Evolutionary conservation across 2,113 vertebrate genomes (phyloP).

Genomic region (human (Homo sapiens)): DNA sequence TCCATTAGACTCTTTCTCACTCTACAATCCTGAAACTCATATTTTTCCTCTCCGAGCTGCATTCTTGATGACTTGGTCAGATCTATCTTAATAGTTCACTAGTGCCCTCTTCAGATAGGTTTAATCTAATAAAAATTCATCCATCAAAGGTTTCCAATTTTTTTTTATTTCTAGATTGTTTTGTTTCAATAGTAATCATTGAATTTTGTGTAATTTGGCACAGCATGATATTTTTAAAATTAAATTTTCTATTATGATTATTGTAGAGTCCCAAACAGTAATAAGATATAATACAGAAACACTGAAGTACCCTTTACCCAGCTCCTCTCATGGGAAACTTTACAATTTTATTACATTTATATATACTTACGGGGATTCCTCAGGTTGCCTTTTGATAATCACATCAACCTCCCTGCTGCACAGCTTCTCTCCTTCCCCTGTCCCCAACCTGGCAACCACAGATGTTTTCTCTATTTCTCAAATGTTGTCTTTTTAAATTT

Average conservation of each 20-base stretch:
- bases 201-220: background rate
- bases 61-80: background rate
- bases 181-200: background rate
- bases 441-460: background rate
- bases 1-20: background rate
- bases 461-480: background rate
- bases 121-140: background rate
- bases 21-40: background rate
- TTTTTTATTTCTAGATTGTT: background rate
- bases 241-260: background rate
- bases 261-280: background rate
- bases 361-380: background rate
- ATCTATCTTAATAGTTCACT: background rate
- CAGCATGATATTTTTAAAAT: background rate
- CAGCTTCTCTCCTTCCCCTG: background rate
- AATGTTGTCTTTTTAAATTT: background rate
- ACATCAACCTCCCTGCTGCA: too few species aligned
- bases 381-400: background rate
- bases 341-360: background rate
- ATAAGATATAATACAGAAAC: background rate
- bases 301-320: background rate
- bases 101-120: background rate
- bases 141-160: background rate
- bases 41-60: background rate
- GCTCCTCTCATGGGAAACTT: background rate